phyloP scores from a whole-genome alignment of 2,797 vertebrate species.

The Sciurus vulgaris region DNA sequence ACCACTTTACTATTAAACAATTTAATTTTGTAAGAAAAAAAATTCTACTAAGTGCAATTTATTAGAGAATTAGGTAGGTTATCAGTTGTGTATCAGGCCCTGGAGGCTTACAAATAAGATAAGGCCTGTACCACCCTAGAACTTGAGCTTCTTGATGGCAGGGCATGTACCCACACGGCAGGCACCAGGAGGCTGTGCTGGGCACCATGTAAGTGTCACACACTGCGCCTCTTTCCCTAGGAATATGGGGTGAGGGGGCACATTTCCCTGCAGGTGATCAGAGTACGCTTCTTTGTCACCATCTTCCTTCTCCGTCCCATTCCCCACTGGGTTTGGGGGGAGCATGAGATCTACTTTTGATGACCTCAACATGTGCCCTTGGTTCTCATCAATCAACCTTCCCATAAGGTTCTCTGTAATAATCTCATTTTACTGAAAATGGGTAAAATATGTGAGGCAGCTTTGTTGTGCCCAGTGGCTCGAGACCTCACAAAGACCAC shows the following conservation, averaged over 20 bases:
- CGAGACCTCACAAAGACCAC: no score
- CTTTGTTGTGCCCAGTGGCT: no score
- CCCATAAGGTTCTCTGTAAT: not conserved
- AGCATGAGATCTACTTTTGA: not conserved
- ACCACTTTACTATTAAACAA: not conserved
- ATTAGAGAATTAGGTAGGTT: not conserved
- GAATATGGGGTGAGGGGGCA: not conserved
- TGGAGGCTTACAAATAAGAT: not conserved
- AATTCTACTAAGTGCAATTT: not conserved
- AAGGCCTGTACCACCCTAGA: not conserved
- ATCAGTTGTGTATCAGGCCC: not conserved
- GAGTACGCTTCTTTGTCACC: not conserved
- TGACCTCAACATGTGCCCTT: not conserved
- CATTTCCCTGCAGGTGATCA: not conserved
- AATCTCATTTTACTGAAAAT: not conserved
- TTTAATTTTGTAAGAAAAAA: constrained; percentile 8
- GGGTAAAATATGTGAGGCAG: not conserved
- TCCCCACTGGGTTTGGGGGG: not conserved
- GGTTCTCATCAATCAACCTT: not conserved
- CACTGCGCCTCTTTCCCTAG: not conserved
- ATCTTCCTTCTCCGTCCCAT: not conserved
- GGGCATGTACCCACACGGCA: not conserved
- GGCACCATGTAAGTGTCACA: not conserved
- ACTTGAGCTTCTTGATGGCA: not conserved
- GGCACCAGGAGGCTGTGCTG: not conserved